Conservation (phyloP, 1,140 invertebrate species). For the Archegozetes longisetosus region DNA sequence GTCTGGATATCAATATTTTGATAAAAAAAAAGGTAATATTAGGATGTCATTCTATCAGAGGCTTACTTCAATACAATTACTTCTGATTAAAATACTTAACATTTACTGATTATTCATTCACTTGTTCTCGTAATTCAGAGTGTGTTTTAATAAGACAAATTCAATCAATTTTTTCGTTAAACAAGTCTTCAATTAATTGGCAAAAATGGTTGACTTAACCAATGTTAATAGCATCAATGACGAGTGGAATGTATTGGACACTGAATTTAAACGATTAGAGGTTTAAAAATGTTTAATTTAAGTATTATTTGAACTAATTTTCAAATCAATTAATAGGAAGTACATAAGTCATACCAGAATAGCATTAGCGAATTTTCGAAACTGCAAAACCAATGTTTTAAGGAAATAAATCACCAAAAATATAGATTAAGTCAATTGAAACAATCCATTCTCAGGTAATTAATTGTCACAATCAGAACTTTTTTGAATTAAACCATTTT, state of each 20-base stretch:
- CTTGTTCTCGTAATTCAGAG: too few relatives aligned
- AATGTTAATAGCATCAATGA: background rate
- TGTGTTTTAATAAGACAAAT: too few relatives aligned
- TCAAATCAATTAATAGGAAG: conserved; percentile 32
- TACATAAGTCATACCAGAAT: conserved; percentile 62
- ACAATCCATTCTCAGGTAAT: conserved; percentile 56
- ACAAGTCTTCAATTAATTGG: too few relatives aligned
- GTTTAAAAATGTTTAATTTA: background rate
- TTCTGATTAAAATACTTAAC: too few relatives aligned
- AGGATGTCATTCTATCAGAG: too few relatives aligned
- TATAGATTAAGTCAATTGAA: conserved; percentile 68
- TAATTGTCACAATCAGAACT: background rate
- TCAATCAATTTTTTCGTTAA: too few relatives aligned
- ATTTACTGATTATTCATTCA: too few relatives aligned
- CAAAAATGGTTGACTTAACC: background rate
- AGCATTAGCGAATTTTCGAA: conserved; percentile 65
- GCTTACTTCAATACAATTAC: too few relatives aligned
- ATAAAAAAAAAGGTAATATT: too few relatives aligned
- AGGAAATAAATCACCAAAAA: conserved; percentile 69
- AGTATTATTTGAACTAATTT: background rate
- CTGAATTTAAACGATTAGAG: background rate
- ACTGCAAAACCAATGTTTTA: conserved; percentile 69
- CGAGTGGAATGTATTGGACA: background rate
- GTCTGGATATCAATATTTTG: too few relatives aligned
- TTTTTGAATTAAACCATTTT: background rate